Percentiles rank a stretch among this genome's conserved stretches.
Evolutionary conservation across 2,113 vertebrate species (phyloP).

Genomic region (Micromys minutus): DNA sequence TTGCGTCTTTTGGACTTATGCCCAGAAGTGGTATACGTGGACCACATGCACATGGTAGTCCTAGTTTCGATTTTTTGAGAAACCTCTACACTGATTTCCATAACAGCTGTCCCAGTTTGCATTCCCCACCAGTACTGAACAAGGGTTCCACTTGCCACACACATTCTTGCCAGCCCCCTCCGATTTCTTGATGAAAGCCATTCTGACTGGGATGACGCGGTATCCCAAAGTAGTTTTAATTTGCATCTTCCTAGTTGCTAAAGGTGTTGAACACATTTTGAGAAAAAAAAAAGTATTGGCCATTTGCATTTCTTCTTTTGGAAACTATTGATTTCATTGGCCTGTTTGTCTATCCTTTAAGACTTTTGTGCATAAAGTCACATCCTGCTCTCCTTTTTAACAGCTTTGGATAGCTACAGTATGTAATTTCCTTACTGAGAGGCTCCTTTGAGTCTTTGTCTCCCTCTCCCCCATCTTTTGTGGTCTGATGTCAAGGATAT

Average conservation of each 20-base stretch:
- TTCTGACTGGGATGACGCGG: background rate
- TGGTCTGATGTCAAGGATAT: too few relatives aligned
- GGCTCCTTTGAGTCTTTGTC: background rate
- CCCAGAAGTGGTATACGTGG: background rate
- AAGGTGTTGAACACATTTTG: background rate
- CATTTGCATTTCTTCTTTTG: background rate
- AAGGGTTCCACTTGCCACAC: background rate
- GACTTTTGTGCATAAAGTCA: background rate
- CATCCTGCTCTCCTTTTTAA: background rate
- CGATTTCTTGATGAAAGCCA: background rate
- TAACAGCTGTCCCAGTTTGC: background rate
- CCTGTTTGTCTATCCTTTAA: background rate
- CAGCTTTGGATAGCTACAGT: constrained; percentile 6
- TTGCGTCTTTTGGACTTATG: background rate
- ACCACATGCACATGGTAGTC: background rate
- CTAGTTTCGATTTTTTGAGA: background rate
- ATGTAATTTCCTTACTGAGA: background rate
- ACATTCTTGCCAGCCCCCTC: background rate
- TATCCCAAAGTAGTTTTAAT: background rate
- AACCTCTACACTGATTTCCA: background rate
- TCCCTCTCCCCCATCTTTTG: background rate
- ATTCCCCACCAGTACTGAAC: background rate
- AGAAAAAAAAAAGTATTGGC: background rate
- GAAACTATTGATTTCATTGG: background rate
- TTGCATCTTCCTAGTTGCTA: background rate